These are phyloP conservation scores for Lagria hirta DNA, from an alignment of 2,888 invertebrate genomes.

Conservation along the genomic window DNA sequence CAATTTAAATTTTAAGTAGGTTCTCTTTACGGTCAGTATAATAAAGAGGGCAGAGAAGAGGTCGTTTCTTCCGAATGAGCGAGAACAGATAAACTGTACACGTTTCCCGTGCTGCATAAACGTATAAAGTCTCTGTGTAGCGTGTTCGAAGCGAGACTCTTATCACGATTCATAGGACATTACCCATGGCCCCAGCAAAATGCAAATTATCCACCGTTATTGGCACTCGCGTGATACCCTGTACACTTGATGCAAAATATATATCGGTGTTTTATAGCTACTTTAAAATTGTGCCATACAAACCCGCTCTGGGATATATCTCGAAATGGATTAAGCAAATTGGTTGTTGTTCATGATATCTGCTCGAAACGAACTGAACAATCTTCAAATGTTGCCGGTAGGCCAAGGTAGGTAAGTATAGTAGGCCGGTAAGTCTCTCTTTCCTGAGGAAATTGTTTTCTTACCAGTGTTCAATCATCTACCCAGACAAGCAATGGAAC, in stretches of 20 bases:
- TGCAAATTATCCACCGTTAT: constrained; percentile 50
- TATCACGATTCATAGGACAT: constrained; percentile 53
- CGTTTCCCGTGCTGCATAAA: constrained; percentile 25
- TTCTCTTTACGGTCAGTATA: constrained; percentile 25
- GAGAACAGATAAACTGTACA: constrained; percentile 28
- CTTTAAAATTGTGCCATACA: constrained; percentile 25
- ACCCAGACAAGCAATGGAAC: too few species aligned
- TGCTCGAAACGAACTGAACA: too few species aligned
- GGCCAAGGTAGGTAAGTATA: too few species aligned
- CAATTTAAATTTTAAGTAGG: constrained; percentile 37
- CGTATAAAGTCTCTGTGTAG: constrained; percentile 27
- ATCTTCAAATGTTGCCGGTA: too few species aligned
- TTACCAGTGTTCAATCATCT: too few species aligned
- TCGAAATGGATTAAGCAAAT: not conserved
- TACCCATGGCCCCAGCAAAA: constrained; percentile 51
- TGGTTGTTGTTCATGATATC: too few species aligned
- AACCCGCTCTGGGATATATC: not conserved
- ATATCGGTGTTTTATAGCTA: constrained; percentile 30
- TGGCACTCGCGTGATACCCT: constrained; percentile 46
- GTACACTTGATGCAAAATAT: constrained; percentile 37
- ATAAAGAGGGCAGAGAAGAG: constrained; percentile 18
- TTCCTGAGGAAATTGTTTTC: too few species aligned
- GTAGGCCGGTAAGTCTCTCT: too few species aligned
- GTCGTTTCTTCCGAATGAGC: constrained; percentile 27
- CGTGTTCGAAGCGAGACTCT: constrained; percentile 41